These are phyloP conservation scores for Dasysyrphus tricinctus DNA, from an alignment of 2,888 invertebrate species.

Conservation along the genomic window DNA sequence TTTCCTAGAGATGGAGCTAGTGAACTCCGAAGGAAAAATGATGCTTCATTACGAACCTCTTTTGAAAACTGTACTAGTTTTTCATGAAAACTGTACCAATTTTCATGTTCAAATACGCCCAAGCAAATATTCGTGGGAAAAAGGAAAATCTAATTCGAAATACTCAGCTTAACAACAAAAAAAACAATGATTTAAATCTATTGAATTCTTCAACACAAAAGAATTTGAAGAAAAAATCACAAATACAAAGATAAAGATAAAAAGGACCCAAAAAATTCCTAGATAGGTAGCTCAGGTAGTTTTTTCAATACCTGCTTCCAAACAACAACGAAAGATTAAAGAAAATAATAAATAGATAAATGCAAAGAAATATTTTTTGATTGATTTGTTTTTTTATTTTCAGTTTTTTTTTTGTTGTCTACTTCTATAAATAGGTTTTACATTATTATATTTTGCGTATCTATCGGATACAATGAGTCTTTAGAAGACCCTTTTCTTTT, in stretches of 20 bases:
- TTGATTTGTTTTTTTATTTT: slow-evolving; percentile 23
- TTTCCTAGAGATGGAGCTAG: not conserved
- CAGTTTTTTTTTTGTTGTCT: not conserved
- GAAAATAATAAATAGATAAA: slow-evolving; percentile 11
- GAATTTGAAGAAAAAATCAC: not conserved
- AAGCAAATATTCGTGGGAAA: slow-evolving; percentile 45
- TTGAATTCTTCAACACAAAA: slow-evolving; percentile 39
- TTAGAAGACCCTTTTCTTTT: slow-evolving; percentile 33
- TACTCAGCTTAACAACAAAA: not conserved
- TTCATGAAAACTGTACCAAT: slow-evolving; percentile 25
- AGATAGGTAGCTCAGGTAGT: slow-evolving; percentile 19
- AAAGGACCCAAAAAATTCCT: slow-evolving; percentile 15
- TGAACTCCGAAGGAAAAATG: not conserved
- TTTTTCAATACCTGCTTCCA: not conserved
- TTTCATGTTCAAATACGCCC: slow-evolving; percentile 3
- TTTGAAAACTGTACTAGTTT: not conserved
- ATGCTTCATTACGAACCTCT: not conserved
- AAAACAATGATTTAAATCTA: slow-evolving; percentile 24
- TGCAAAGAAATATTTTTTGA: slow-evolving; percentile 16
- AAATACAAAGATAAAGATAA: slow-evolving; percentile 19
- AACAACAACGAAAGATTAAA: slow-evolving; percentile 23
- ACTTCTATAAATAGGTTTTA: slow-evolving; percentile 29
- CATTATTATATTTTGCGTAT: slow-evolving; percentile 42
- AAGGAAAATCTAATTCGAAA: slow-evolving; percentile 15
- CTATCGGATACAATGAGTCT: slow-evolving; percentile 54